phyloP scores from a whole-genome alignment of 2,888 invertebrate genomes.

The Acrobasis suavella region DNA sequence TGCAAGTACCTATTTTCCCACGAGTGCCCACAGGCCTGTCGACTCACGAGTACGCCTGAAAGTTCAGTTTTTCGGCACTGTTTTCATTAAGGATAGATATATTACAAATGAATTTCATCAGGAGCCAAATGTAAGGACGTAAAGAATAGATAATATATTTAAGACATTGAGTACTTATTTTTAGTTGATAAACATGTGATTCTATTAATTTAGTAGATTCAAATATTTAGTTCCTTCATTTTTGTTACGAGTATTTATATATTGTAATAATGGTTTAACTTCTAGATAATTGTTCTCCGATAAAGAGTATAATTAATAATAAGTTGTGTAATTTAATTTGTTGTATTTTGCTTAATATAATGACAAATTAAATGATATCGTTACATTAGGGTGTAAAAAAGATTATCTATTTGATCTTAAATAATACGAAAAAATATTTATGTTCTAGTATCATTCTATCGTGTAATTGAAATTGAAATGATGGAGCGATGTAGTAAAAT shows the following conservation, averaged over 20 bases:
- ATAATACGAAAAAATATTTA: conserved; percentile 81
- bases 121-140: conserved; percentile 78
- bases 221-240: conserved; percentile 80
- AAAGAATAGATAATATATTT: conserved; percentile 67
- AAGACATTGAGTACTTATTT: conserved; percentile 65
- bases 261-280: conserved; percentile 71
- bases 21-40: conserved; percentile 13
- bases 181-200: conserved; percentile 75
- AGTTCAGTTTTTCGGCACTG: conserved; percentile 46
- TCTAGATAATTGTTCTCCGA: conserved; percentile 75
- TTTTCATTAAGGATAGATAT: conserved; percentile 49
- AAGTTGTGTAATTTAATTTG: conserved; percentile 80
- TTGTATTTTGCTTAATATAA: conserved; percentile 79
- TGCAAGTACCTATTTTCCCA: conserved; percentile 27
- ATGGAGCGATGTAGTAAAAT: conserved; percentile 80
- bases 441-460: conserved; percentile 81
- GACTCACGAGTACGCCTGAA: conserved; percentile 29
- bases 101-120: conserved; percentile 52
- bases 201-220: conserved; percentile 68
- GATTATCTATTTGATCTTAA: conserved; percentile 83
- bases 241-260: conserved; percentile 78
- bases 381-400: conserved; percentile 82
- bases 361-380: conserved; percentile 81
- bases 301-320: conserved; percentile 74
- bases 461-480: conserved; percentile 74